Base-by-base conservation (phyloP, 2,888 invertebrate genomes). In the Drepana falcataria region DNA sequence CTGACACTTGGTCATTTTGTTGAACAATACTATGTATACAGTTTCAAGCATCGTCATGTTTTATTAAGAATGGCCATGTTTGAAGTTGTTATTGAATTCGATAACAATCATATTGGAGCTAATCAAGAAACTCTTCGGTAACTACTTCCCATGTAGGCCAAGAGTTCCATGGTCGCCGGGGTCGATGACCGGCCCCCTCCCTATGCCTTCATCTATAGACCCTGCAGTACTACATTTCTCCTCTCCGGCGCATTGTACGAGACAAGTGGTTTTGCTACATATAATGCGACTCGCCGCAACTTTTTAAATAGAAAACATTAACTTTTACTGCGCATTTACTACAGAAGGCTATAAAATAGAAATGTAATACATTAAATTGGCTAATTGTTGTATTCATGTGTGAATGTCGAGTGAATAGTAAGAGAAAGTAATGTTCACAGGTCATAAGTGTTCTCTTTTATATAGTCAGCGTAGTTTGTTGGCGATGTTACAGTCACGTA, bases 131-230 rank as follows among this genome's bases (percentile, higher is more conserved):
- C 55, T 59, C 44, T 44, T 44, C 64, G 66, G 57, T 69, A 62
- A 64, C 65, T 58, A 61, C 37, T 56, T 65, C 62, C 57, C 75
- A 87, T 80, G 84, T 90, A 85, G 90, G 89, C 85, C 83, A 91
- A 85, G 85, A 88, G 87, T 81, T 79, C 80, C 84, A 89, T 72
- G 85, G 87, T 73, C 85, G 77, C 68, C 58, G 68, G 68, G 90
- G 77, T 87, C 86, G 58, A 69, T 69, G 87, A 83, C 87, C 88
- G 75, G 55, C 57, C 75, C 75, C 70, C 71, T 71, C 74, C 67
- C 65, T 67, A 65, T 55, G 56, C 68, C 63, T 59, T 59, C 71
- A 65, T 62, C 76, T 78, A 70, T 74, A 75, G 78, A 77, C 83
- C 81, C 81, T 81, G 74, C 70, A 71, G 70, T 74, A 73, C 80